phyloP scores from a whole-genome alignment of 1,140 invertebrate species.

The Plutomurus gul region DNA sequence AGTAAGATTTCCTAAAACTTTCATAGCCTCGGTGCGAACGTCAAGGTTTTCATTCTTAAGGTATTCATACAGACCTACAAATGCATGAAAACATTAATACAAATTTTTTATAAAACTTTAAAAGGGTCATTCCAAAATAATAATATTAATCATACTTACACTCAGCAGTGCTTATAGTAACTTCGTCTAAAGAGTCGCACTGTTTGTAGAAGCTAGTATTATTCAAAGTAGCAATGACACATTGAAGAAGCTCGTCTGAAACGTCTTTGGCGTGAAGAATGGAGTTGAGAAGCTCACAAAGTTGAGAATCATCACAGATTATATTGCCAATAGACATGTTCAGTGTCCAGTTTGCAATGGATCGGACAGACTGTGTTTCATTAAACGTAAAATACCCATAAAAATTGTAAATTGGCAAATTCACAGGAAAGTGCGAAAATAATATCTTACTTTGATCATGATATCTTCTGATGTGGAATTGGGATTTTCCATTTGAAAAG shows the following conservation, averaged over 20 bases:
- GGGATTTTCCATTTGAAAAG: conserved; percentile 64
- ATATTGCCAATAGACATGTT: conserved; percentile 68
- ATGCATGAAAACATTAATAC: background rate
- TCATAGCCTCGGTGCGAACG: conserved; percentile 65
- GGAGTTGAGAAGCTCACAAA: conserved; percentile 61
- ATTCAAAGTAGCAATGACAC: conserved; percentile 68
- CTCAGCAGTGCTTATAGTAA: conserved; percentile 57
- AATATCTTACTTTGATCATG: conserved; percentile 65
- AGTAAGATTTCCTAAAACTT: conserved; percentile 71
- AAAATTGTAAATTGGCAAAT: background rate
- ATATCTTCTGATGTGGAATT: conserved; percentile 65
- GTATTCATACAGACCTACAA: conserved; percentile 43
- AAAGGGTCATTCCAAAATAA: no score
- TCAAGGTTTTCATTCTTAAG: conserved; percentile 59
- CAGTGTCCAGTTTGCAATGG: conserved; percentile 75
- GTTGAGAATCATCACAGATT: conserved; percentile 58
- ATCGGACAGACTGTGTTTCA: conserved; percentile 65
- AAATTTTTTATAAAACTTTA: background rate
- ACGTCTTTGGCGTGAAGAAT: conserved; percentile 62
- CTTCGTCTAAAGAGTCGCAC: conserved; percentile 52
- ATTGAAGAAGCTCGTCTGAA: conserved; percentile 68
- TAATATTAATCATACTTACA: no score
- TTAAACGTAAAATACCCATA: conserved; percentile 19
- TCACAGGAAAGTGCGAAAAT: background rate
- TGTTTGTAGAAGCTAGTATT: conserved; percentile 68